These are phyloP conservation scores for Drosophila hamatofila DNA, from an alignment of 2,888 invertebrate species.

Conservation along the genomic window DNA sequence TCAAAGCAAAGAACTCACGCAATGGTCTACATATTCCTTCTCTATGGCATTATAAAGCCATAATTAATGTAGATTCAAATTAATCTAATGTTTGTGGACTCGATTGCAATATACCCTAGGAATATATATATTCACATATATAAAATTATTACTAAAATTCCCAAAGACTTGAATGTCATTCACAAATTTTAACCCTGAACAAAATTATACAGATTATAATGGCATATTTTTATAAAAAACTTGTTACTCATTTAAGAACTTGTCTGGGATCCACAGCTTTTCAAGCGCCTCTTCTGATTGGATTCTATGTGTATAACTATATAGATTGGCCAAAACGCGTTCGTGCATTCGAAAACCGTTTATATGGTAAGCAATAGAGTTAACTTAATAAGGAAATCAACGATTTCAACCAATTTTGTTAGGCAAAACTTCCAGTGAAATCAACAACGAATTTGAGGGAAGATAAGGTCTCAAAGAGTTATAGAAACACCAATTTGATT, in stretches of 20 bases:
- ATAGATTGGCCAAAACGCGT: constrained; percentile 13
- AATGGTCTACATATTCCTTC: not conserved
- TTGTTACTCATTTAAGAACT: constrained; percentile 15
- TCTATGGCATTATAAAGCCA: constrained; percentile 42
- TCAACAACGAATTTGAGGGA: not conserved
- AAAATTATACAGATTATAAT: constrained; percentile 11
- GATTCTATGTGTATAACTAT: constrained; percentile 20
- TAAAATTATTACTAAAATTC: not conserved
- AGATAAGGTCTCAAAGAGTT: not conserved
- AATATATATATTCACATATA: not conserved
- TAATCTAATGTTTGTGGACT: not conserved
- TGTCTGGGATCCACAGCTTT: constrained; percentile 19
- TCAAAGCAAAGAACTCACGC: constrained; percentile 58
- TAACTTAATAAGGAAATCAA: too few relatives aligned
- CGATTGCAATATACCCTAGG: constrained; percentile 18
- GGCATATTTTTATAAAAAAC: constrained; percentile 11
- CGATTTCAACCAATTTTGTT: not conserved
- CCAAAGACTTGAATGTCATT: not conserved
- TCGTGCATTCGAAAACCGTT: constrained; percentile 5
- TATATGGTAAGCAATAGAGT: not conserved
- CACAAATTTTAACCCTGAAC: not conserved
- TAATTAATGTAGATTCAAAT: constrained; percentile 44
- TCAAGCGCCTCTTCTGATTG: constrained; percentile 22
- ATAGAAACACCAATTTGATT: not conserved
- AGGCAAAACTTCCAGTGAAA: not conserved